A percentile compares a stretch with the other conserved stretches of the same genome.
These are phyloP conservation scores for Palythoa heliodiscus DNA, from an alignment of 92 coral and sea anemone genomes.

Conservation along the genomic window DNA sequence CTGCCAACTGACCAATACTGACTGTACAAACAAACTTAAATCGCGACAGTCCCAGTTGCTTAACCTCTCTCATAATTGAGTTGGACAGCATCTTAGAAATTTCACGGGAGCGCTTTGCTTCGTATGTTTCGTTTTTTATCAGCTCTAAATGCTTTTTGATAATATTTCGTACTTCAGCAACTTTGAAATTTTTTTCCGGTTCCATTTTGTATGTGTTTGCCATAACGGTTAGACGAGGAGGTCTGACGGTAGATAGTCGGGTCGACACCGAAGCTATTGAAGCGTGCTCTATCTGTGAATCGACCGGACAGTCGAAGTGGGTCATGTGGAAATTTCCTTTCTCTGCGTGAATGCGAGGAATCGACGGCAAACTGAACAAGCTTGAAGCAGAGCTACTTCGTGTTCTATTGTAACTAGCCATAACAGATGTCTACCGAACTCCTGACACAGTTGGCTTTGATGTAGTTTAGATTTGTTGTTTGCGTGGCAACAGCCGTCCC, in stretches of 20 bases:
- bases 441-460: neutral
- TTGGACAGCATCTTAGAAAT: slow-evolving; percentile 76
- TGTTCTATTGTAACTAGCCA: slow-evolving; percentile 43
- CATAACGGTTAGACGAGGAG: slow-evolving; percentile 43
- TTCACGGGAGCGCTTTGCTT: slow-evolving; percentile 75
- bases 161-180: slow-evolving; percentile 61
- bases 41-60: slow-evolving; percentile 72
- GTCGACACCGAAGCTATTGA: slow-evolving; percentile 60
- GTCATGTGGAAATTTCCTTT: slow-evolving; percentile 72
- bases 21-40: slow-evolving; percentile 88
- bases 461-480: neutral
- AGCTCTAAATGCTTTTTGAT: slow-evolving; percentile 75
- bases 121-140: slow-evolving; percentile 70
- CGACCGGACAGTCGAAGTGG: slow-evolving; percentile 76
- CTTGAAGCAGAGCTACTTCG: slow-evolving; percentile 74
- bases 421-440: neutral
- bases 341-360: slow-evolving; percentile 58
- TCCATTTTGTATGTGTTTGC: slow-evolving; percentile 85
- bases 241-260: slow-evolving; percentile 43
- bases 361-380: slow-evolving; percentile 63
- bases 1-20: slow-evolving; percentile 82
- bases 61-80: slow-evolving; percentile 78
- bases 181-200: slow-evolving; percentile 75
- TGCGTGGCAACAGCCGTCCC: neutral
- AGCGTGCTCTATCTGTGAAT: slow-evolving; percentile 55